Evolutionary conservation across 1,140 invertebrate genomes (phyloP), one percentile per base, ranked within the genome.

Genomic region (Hermetia illucens): DNA sequence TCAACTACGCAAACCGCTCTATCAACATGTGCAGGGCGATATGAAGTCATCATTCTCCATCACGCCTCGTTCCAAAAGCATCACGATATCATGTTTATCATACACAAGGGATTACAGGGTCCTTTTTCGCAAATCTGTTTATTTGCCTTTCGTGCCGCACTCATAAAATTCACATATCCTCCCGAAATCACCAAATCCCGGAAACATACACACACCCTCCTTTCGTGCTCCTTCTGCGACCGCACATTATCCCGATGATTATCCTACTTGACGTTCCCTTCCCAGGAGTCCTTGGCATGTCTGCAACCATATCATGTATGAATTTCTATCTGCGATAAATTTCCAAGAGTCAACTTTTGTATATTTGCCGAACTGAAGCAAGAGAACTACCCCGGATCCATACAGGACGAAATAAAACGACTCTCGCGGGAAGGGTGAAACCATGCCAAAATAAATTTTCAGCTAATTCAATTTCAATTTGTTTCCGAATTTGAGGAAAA

Each of bases 401-500:
- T 27, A 8, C 8, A 13, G 24, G 24, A 9, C 24, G 24, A 27
- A 13, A 8, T 13, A n/a, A n/a, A 27, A 27, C 24, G 24, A 9
- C 8, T 27, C 8, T 27, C 8, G 24, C 8, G 24, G 8, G 24
- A 27, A 13, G 24, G 24, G 24, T 8, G 13, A 27, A 27, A 8
- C 24, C 24, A 27, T 13, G 8, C 8, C 24, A 27, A 8, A 9
- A 8, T 9, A 27, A 9, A 13, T 27, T 27, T 13, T 13, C 13
- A 8, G 24, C 8, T 13, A 27, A 27, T 27, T 27, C 24, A 27
- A 27, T 27, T 27, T 27, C 24, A 27, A 27, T 27, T 27, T 27
- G 24, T 27, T 27, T 27, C 24, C 24, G 24, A 27, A 27, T 27
- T 27, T 13, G 24, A 27, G 24, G 24, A 27, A 27, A 27, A 27